A percentile compares a stretch with the other conserved stretches of the same genome.
These are phyloP conservation scores for Pegoplata infirma DNA, from an alignment of 2,888 invertebrate genomes.

Conservation along the genomic window DNA sequence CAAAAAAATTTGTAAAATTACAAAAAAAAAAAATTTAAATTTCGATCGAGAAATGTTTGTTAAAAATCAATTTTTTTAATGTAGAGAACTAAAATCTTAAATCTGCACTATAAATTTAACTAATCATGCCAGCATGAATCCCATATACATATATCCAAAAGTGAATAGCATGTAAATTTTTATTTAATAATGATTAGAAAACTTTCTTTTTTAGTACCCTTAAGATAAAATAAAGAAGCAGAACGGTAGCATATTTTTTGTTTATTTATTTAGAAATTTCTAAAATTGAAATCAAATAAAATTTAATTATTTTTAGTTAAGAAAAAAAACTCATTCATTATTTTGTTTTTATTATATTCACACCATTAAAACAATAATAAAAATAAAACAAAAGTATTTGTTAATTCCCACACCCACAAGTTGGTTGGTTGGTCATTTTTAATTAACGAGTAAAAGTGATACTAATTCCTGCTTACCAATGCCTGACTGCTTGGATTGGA, in stretches of 20 bases:
- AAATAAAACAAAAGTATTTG: background rate
- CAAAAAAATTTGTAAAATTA: no score
- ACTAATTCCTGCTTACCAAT: background rate
- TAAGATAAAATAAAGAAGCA: background rate
- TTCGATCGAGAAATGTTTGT: no score
- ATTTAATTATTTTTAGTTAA: background rate
- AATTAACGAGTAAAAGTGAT: slow-evolving; percentile 41
- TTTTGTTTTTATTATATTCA: background rate
- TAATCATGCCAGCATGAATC: no score
- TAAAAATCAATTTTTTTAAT: no score
- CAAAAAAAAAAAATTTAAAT: no score
- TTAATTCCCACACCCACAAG: slow-evolving; percentile 49
- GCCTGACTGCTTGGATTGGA: background rate
- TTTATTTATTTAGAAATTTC: background rate
- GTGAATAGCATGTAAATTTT: no score
- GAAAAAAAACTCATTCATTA: background rate
- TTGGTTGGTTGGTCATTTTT: slow-evolving; percentile 3
- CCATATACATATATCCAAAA: no score
- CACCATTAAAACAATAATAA: background rate
- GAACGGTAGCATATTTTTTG: background rate
- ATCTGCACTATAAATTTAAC: no score
- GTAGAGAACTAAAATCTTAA: no score
- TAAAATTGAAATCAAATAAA: background rate
- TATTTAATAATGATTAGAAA: background rate
- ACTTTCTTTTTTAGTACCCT: background rate